A percentile compares a stretch with the other conserved stretches of the same genome.
phyloP scores from a whole-genome alignment of 2,888 invertebrate species.

The Capitulum mitella region DNA sequence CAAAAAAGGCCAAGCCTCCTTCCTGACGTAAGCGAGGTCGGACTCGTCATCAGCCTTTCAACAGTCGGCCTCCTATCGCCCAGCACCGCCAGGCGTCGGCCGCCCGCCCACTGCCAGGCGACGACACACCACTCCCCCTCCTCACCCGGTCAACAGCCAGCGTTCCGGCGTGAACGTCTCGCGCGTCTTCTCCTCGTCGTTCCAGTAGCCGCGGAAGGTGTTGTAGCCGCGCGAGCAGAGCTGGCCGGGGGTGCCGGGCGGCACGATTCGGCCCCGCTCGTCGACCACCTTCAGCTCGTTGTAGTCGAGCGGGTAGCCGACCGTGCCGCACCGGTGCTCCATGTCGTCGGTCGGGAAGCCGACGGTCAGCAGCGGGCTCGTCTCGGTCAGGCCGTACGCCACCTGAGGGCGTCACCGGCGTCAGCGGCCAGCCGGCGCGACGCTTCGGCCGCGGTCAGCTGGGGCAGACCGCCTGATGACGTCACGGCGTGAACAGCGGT shows the following conservation, averaged over 20 bases:
- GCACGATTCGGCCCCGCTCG: slow-evolving; percentile 55
- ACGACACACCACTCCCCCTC: slow-evolving; percentile 42
- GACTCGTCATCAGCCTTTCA: too few relatives aligned
- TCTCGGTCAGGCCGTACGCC: slow-evolving; percentile 54
- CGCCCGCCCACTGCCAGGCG: too few relatives aligned
- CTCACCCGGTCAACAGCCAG: slow-evolving; percentile 61
- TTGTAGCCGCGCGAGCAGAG: slow-evolving; percentile 52
- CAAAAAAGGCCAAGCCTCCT: too few relatives aligned
- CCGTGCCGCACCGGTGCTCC: slow-evolving; percentile 50
- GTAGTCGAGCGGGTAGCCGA: slow-evolving; percentile 43
- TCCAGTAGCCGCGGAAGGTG: slow-evolving; percentile 75
- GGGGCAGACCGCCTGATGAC: background rate
- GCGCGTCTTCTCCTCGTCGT: slow-evolving; percentile 62
- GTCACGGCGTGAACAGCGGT: too few relatives aligned
- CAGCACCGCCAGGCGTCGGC: too few relatives aligned
- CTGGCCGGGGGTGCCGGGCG: slow-evolving; percentile 65
- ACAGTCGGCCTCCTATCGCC: too few relatives aligned
- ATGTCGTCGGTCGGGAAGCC: slow-evolving; percentile 44
- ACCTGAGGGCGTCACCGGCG: background rate
- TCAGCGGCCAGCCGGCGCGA: too few relatives aligned
- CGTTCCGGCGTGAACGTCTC: slow-evolving; percentile 58
- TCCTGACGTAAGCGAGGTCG: too few relatives aligned
- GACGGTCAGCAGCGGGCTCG: slow-evolving; percentile 52
- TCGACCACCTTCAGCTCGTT: slow-evolving; percentile 57
- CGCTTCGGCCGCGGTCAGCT: too few relatives aligned